Conservation (phyloP, 2,888 invertebrate genomes). For the Tethea ocularis region DNA sequence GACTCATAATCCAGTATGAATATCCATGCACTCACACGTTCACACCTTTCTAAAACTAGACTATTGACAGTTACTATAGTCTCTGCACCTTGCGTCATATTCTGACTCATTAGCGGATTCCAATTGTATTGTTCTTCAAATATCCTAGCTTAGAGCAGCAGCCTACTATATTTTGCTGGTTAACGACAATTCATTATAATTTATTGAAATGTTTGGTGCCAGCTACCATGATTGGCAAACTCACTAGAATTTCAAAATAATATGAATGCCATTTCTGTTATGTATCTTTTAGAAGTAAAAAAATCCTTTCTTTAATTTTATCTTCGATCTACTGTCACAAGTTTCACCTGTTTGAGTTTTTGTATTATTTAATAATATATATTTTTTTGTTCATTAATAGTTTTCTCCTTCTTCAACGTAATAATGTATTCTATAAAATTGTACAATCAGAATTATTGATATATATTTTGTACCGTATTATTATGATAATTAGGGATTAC, state of each 20-base stretch:
- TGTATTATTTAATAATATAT: too few relatives aligned
- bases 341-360: too few relatives aligned
- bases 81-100: constrained; percentile 56
- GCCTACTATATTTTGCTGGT: constrained; percentile 56
- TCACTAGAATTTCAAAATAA: not conserved
- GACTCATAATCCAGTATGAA: not conserved
- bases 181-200: constrained; percentile 63
- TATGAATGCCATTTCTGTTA: not conserved
- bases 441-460: too few relatives aligned
- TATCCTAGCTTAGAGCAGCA: constrained; percentile 64
- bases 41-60: constrained; percentile 22
- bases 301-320: too few relatives aligned
- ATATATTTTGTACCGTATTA: too few relatives aligned
- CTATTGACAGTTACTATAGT: constrained; percentile 31
- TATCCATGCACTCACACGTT: not conserved
- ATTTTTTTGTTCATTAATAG: too few relatives aligned
- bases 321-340: too few relatives aligned
- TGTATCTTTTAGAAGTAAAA: too few relatives aligned
- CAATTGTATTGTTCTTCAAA: constrained; percentile 78
- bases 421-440: too few relatives aligned
- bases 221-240: constrained; percentile 27
- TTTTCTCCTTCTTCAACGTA: too few relatives aligned
- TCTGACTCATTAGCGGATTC: constrained; percentile 72
- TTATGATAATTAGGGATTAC: constrained; percentile 16
- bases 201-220: constrained; percentile 56